phyloP scores from a whole-genome alignment of 2,113 vertebrate genomes.

The Leptobrachium leishanense region DNA sequence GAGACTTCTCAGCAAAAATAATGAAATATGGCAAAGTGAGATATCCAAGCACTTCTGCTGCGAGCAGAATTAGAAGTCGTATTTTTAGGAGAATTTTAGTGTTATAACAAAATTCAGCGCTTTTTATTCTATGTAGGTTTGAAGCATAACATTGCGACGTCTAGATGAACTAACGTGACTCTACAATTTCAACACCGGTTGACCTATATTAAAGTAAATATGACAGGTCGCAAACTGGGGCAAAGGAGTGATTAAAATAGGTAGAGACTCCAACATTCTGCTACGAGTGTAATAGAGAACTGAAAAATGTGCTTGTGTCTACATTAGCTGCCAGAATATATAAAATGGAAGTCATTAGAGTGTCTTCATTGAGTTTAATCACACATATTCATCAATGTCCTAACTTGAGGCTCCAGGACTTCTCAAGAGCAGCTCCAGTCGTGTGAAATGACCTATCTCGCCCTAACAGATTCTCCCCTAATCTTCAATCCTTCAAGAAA shows the following conservation, averaged over 20 bases:
- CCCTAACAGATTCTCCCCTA: too few species aligned
- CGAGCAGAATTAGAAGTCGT: neutral
- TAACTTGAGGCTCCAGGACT: too few species aligned
- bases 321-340: too few species aligned
- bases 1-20: conserved; percentile 14
- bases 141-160: neutral
- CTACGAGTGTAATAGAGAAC: neutral
- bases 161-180: neutral
- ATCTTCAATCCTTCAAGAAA: too few species aligned
- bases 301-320: too few species aligned
- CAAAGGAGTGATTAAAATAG: neutral
- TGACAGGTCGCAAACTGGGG: neutral
- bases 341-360: too few species aligned
- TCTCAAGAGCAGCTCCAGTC: too few species aligned
- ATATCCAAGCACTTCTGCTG: neutral
- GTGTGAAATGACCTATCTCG: too few species aligned
- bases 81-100: neutral
- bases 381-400: too few species aligned
- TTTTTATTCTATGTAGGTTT: neutral
- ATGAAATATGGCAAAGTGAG: neutral
- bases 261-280: neutral
- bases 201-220: conserved; percentile 1
- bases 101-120: neutral
- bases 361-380: too few species aligned
- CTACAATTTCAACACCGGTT: neutral